phyloP scores from a whole-genome alignment of 2,113 vertebrate species.

The Hemibagrus wyckioides region DNA sequence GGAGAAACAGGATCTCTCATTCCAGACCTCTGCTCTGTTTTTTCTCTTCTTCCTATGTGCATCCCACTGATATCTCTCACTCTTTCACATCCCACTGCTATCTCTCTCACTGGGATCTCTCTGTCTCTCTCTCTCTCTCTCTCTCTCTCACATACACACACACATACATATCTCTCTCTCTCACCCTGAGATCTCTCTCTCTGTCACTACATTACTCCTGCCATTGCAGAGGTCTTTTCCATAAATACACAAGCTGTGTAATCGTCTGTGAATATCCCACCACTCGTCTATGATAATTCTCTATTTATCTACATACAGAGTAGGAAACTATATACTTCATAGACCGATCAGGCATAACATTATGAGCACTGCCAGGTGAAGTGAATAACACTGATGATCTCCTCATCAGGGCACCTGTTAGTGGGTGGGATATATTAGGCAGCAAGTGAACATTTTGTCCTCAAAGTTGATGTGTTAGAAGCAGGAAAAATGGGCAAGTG shows the following conservation, averaged over 20 bases:
- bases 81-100: too few relatives aligned
- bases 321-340: background rate
- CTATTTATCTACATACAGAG: background rate
- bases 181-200: background rate
- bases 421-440: too few relatives aligned
- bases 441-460: too few relatives aligned
- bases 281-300: background rate
- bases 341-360: too few relatives aligned
- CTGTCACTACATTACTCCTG: background rate
- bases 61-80: background rate
- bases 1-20: constrained; percentile 33
- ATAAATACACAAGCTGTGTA: background rate
- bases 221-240: background rate
- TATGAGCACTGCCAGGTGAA: too few relatives aligned
- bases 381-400: too few relatives aligned
- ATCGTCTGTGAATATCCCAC: background rate
- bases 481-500: too few relatives aligned
- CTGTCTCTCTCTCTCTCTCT: constrained; percentile 13
- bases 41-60: constrained; percentile 20
- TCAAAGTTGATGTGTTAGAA: too few relatives aligned
- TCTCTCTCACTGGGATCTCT: background rate
- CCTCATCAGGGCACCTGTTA: too few relatives aligned
- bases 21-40: constrained; percentile 28
- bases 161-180: too few relatives aligned
- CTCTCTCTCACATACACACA: too few relatives aligned